Base-by-base conservation (phyloP, 2,113 vertebrate genomes). In the Ctenodactylus gundi region DNA sequence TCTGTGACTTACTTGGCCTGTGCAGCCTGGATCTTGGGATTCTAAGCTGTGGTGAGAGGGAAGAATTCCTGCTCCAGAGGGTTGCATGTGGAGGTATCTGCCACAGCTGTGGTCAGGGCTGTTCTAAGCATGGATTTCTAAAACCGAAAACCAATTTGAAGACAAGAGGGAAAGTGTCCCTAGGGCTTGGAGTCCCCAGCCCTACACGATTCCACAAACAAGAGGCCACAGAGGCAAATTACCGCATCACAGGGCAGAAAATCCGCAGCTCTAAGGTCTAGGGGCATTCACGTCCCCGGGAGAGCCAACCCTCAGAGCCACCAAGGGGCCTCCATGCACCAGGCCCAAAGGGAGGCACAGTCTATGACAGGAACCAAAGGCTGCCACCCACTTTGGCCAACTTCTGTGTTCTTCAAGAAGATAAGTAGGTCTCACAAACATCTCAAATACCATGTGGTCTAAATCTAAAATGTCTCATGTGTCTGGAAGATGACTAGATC, bases 241-340 rank as follows among this genome's bases (percentile, higher is more conserved):
- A 25, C 7, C 20, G 0, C 25, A 11, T 83, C 60, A 17, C 60
- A 41, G 46, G 39, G 41, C 68, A 49, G 17, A 57, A 64, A 49
- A 51, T 1, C 1, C 6, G 7, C 53, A 41, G n/a, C 55, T 3
- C 2, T 29, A 29, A 73, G n/a, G 67, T 8, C 62, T 0, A 0
- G 44, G 23, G 23, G 12, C 51, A 86, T 6, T 15, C 9, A 4
- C 1, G 14, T 7, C 62, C 14, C 77, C n/a, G 44, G 31, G 23
- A 92, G 10, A 64, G 23, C 2, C 41, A 58, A 53, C 11, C 5
- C 46, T 51, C 39, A 76, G 14, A 76, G 60, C 9, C 70, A 17
- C 20, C 55, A 9, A 15, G 23, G 46, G 15, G 6, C 5, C n/a
- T n/a, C 44, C 53, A 46, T 62, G 41, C 31, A 7, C 4, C 8